Percentiles rank a stretch among this genome's conserved stretches.
Conservation (phyloP, 2,888 invertebrate genomes). For the Drosophila robusta region DNA sequence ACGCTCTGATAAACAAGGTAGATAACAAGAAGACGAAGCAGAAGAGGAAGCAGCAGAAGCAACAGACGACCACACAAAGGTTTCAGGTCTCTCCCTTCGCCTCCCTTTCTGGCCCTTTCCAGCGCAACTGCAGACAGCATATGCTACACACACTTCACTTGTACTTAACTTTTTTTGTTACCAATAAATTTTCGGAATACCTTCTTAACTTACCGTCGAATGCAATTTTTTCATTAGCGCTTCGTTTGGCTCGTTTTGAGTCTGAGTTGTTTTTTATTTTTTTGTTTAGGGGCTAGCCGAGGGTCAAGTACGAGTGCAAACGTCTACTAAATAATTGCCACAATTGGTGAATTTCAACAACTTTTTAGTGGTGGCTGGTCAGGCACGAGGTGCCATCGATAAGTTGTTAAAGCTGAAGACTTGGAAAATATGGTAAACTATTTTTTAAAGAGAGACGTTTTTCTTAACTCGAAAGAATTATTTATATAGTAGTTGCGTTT, state of each 20-base stretch:
- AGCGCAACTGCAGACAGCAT: conserved; percentile 49
- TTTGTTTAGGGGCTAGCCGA: conserved; percentile 28
- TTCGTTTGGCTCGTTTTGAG: conserved; percentile 37
- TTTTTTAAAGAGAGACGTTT: neutral
- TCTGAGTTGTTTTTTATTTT: conserved; percentile 6
- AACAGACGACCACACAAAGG: conserved; percentile 49
- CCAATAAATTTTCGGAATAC: conserved; percentile 74
- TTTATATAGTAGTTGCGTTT: too few relatives aligned
- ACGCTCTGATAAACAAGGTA: conserved; percentile 69
- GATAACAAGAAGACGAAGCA: conserved; percentile 38
- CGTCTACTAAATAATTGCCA: conserved; percentile 63
- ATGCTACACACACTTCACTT: conserved; percentile 67
- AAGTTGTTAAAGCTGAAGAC: neutral
- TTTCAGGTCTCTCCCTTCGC: neutral
- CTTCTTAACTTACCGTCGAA: conserved; percentile 61
- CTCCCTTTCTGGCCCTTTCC: neutral
- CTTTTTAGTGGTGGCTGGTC: conserved; percentile 59
- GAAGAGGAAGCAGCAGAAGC: conserved; percentile 11
- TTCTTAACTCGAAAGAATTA: neutral
- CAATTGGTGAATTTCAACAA: conserved; percentile 75
- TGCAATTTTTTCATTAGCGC: conserved; percentile 76
- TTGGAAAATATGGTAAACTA: neutral
- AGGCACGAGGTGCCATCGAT: conserved; percentile 29
- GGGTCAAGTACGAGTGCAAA: conserved; percentile 60
- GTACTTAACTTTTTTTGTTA: conserved; percentile 46